Evolutionary conservation across 2,113 vertebrate genomes (phyloP).

Genomic region (Antigone vipio): DNA sequence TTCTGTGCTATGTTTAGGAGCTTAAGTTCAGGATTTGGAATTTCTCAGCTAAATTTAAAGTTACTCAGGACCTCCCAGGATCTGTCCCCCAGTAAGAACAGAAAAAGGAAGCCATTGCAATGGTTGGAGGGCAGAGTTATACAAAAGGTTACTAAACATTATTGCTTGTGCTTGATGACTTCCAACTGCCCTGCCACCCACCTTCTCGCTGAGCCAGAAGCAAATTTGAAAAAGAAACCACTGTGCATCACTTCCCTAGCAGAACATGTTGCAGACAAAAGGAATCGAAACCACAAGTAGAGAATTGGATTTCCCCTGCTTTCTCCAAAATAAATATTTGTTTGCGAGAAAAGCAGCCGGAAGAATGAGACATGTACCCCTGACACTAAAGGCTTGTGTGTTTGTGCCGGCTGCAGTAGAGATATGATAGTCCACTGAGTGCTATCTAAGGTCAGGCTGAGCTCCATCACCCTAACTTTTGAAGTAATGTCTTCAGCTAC

Average conservation of each 20-base stretch:
- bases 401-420: neutral
- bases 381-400: constrained; percentile 3
- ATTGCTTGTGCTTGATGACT: constrained; percentile 38
- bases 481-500: neutral
- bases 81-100: neutral
- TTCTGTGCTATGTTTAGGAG: neutral
- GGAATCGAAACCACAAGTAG: constrained; percentile 57
- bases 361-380: constrained; percentile 43
- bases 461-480: neutral
- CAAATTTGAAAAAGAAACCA: constrained; percentile 59
- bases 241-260: constrained; percentile 60
- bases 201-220: constrained; percentile 58
- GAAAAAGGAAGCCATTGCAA: neutral
- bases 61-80: constrained; percentile 2
- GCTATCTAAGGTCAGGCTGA: constrained; percentile 23
- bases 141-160: constrained; percentile 37
- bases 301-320: constrained; percentile 65
- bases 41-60: neutral
- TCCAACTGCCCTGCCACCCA: constrained; percentile 53
- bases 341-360: constrained; percentile 46
- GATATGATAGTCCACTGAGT: neutral
- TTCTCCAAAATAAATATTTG: constrained; percentile 72
- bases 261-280: constrained; percentile 64
- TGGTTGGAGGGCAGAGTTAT: neutral
- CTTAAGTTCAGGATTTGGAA: neutral